These are phyloP conservation scores for Holothuria glaberrima DNA, from an alignment of 35 echinoderm and acorn worm genomes.

Conservation along the genomic window DNA sequence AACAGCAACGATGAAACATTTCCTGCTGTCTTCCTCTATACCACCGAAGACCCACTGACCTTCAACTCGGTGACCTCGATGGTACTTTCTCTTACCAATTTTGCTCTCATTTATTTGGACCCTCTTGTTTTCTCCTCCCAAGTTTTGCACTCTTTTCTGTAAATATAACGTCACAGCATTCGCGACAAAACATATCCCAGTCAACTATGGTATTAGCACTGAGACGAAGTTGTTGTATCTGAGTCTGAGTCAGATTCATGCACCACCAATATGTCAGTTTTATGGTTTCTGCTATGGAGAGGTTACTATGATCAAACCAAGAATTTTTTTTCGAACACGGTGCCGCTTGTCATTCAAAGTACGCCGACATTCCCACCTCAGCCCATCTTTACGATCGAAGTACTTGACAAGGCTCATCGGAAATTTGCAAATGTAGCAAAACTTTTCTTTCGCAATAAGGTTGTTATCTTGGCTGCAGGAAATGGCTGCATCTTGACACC, in stretches of 20 bases:
- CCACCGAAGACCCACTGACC: constrained; percentile 58
- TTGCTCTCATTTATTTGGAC: constrained; percentile 37
- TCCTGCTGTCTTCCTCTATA: constrained; percentile 34
- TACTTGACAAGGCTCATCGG: not conserved
- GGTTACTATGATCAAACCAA: constrained; percentile 46
- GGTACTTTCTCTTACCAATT: constrained; percentile 33
- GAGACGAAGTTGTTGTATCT: not conserved
- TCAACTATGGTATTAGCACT: not conserved
- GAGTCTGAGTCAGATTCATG: not conserved
- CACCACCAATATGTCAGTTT: constrained; percentile 45
- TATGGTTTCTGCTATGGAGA: constrained; percentile 17
- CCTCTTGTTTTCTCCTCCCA: not conserved
- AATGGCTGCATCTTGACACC: not conserved
- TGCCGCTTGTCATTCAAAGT: not conserved
- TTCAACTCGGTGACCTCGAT: constrained; percentile 29
- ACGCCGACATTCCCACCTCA: constrained; percentile 36
- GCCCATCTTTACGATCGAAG: not conserved
- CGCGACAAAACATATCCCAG: constrained; percentile 49
- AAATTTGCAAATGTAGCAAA: not conserved
- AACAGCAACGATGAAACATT: constrained; percentile 46
- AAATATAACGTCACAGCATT: constrained; percentile 5
- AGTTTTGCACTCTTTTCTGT: not conserved
- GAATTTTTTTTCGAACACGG: not conserved
- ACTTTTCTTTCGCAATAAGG: not conserved
- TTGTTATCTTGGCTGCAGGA: not conserved